Evolutionary conservation across 2,797 vertebrate species (phyloP), one percentile per base, ranked within the genome.

Genomic region (Acanthornis magna): DNA sequence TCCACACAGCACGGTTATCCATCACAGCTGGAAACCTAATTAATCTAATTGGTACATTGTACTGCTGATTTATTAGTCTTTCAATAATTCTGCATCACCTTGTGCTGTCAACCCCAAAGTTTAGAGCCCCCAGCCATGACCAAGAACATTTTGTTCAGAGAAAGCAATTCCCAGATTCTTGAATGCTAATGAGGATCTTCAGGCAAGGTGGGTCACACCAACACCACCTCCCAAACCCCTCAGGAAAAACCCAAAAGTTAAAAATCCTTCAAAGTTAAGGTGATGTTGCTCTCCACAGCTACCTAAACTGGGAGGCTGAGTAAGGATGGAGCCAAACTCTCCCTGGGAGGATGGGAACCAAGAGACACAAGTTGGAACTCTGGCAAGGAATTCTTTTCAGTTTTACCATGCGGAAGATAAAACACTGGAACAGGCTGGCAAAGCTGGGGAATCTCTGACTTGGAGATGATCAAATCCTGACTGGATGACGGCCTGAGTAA

Each of bases 1-100:
- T 26, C 23, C 57, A 10, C 13, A 26, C 10, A 38, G 18, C 48
- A 8, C 1, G 5, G 36, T 34, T 73, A 95, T 47, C 68, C 68
- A 92, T 82, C 93, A 83, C 15, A 51, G 43, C 62, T n/a, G 45
- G 50, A 60, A 85, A 89, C 18, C 60, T 89, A 89, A 93, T 93
- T 94, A 43, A 95, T 91, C 81, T 93, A 92, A 96, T 77, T 92
- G 92, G 50, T 45, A 20, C 60, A 32, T 11, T 58, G 57, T 45
- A 40, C 91, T 77, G 74, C 68, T 83, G 57, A 85, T 80, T 76
- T 51, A 74, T 87, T 66, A 87, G 53, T n/a, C 47, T 77, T 65
- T 15, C 77, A 43, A 43, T 47, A 71, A 58, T 36, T 68, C 84
- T 65, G 55, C 50, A 36, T 48, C 77, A 63, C 71, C 60, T 71